Percentiles rank a stretch among this genome's conserved stretches.
phyloP scores from a whole-genome alignment of 2,797 vertebrate species.

The Naso thynnoides region DNA sequence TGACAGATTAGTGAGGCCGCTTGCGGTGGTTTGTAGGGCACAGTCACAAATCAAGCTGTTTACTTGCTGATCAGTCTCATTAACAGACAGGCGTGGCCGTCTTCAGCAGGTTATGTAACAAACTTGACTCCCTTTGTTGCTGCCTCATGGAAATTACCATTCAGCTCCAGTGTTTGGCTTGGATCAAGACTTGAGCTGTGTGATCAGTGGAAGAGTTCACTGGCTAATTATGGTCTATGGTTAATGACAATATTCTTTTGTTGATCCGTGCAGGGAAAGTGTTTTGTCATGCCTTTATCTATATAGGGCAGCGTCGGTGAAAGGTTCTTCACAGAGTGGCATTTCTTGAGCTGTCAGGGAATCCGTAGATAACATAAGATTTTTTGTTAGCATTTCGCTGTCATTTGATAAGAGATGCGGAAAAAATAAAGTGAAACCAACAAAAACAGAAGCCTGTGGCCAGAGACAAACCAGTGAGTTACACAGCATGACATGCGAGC shows the following conservation, averaged over 20 bases:
- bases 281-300: neutral
- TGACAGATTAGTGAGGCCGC: conserved; percentile 36
- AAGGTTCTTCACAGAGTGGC: conserved; percentile 17
- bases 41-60: conserved; percentile 16
- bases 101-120: conserved; percentile 28
- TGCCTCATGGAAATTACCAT: conserved; percentile 52
- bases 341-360: neutral
- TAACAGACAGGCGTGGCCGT: conserved; percentile 20
- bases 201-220: conserved; percentile 7
- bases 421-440: neutral
- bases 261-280: conserved; percentile 25
- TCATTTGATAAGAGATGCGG: no score
- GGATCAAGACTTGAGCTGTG: conserved; percentile 40
- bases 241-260: conserved; percentile 21
- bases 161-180: conserved; percentile 50
- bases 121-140: conserved; percentile 58
- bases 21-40: conserved; percentile 44
- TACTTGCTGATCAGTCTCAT: conserved; percentile 47
- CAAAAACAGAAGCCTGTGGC: neutral
- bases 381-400: no score
- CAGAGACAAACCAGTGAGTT: no score
- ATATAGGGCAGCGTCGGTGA: neutral
- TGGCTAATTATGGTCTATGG: neutral
- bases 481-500: no score
- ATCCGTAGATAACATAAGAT: no score